Percentiles rank a stretch among this genome's conserved stretches.
These are phyloP conservation scores for Acleris laterana DNA, from an alignment of 2,888 invertebrate species.

Conservation along the genomic window DNA sequence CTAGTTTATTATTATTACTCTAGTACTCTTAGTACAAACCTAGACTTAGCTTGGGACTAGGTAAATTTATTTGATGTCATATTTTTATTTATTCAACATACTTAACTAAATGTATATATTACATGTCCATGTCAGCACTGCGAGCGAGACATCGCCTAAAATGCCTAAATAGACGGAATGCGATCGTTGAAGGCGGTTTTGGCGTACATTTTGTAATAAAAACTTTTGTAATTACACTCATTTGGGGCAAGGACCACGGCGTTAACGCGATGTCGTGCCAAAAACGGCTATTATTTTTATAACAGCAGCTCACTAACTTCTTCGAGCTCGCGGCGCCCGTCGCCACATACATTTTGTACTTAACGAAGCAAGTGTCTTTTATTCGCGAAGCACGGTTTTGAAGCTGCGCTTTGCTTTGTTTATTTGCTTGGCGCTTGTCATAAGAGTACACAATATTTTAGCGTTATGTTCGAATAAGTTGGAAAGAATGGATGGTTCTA, in stretches of 20 bases:
- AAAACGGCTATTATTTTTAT: slow-evolving; percentile 78
- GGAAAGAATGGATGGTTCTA: slow-evolving; percentile 5
- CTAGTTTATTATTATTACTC: no score
- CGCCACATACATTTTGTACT: slow-evolving; percentile 42
- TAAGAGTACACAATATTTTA: slow-evolving; percentile 9
- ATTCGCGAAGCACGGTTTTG: slow-evolving; percentile 23
- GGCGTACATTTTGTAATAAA: slow-evolving; percentile 79
- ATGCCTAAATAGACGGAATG: slow-evolving; percentile 46
- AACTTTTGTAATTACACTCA: slow-evolving; percentile 83
- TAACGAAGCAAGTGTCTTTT: slow-evolving; percentile 33
- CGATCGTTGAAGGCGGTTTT: slow-evolving; percentile 70
- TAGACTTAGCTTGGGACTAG: no score
- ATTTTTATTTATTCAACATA: no score
- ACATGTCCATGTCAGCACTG: slow-evolving; percentile 1
- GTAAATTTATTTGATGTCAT: no score
- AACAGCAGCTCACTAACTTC: slow-evolving; percentile 58
- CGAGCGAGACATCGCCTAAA: slow-evolving; percentile 26
- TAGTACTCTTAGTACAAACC: no score
- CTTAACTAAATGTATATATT: neutral
- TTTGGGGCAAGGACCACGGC: slow-evolving; percentile 74
- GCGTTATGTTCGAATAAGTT: slow-evolving; percentile 8
- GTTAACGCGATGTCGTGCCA: slow-evolving; percentile 81
- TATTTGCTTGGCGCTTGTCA: slow-evolving; percentile 5
- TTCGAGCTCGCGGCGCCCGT: slow-evolving; percentile 46
- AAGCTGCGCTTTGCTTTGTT: slow-evolving; percentile 9